Percentiles rank a stretch among this genome's conserved stretches.
phyloP scores from a whole-genome alignment of 1,140 invertebrate species.

The Orius insidiosus region DNA sequence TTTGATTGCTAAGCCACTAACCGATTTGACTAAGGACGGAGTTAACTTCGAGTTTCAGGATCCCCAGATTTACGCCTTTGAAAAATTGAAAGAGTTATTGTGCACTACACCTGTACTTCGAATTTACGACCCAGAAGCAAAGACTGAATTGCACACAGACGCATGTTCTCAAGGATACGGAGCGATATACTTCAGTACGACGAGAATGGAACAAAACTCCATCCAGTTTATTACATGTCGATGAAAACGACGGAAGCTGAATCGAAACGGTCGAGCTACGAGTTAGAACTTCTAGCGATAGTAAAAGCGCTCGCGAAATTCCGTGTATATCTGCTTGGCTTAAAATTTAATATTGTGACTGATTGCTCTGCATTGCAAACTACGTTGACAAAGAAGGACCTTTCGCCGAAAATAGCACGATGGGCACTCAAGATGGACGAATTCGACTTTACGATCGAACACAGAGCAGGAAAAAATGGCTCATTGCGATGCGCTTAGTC shows the following conservation, averaged over 20 bases:
- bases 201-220: neutral
- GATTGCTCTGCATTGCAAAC: constrained; percentile 24
- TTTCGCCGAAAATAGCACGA: constrained; percentile 17
- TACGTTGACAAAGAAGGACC: constrained; percentile 22
- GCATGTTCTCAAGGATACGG: constrained; percentile 22
- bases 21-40: neutral
- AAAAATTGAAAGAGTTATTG: constrained; percentile 19
- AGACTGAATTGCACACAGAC: constrained; percentile 24
- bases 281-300: constrained; percentile 25
- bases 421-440: constrained; percentile 21
- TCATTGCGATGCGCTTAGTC: constrained; percentile 13
- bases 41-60: constrained; percentile 9
- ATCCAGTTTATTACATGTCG: constrained; percentile 1
- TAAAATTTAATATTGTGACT: constrained; percentile 14
- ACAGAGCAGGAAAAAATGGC: constrained; percentile 9
- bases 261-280: constrained; percentile 17
- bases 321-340: constrained; percentile 29
- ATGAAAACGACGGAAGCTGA: neutral
- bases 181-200: constrained; percentile 21
- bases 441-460: constrained; percentile 18
- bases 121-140: constrained; percentile 21
- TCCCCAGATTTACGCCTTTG: constrained; percentile 19
- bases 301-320: constrained; percentile 27
- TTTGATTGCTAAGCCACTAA: constrained; percentile 25
- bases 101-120: constrained; percentile 19